Conservation (phyloP, 2,113 vertebrate species). For the Atlantisia rogersi region DNA sequence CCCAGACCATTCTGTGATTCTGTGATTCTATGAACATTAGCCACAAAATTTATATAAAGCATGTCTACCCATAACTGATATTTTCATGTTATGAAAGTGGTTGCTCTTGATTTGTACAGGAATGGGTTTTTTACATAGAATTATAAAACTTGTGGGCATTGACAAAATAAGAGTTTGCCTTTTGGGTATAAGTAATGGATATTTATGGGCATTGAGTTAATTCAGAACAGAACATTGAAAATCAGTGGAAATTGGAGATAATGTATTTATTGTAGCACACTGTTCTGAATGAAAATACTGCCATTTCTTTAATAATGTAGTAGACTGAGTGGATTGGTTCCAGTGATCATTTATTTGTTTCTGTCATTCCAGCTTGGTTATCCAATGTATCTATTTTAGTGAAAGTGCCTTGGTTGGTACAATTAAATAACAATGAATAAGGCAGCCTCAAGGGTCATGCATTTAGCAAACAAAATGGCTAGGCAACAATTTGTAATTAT, state of each 20-base stretch:
- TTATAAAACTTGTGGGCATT: background rate
- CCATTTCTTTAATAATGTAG: slow-evolving; percentile 42
- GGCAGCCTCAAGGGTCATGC: slow-evolving; percentile 17
- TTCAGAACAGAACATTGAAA: slow-evolving; percentile 36
- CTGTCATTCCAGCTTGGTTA: slow-evolving; percentile 27
- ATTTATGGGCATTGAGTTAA: background rate
- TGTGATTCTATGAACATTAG: background rate
- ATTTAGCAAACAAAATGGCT: slow-evolving; percentile 33
- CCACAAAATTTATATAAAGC: background rate
- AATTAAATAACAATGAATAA: slow-evolving; percentile 56
- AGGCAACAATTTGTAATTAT: slow-evolving; percentile 41
- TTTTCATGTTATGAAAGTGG: background rate
- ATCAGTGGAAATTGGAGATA: slow-evolving; percentile 22
- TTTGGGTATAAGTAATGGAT: slow-evolving; percentile 29
- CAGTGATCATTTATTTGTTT: slow-evolving; percentile 44
- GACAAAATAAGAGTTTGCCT: slow-evolving; percentile 9
- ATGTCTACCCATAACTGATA: background rate
- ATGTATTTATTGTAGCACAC: slow-evolving; percentile 25
- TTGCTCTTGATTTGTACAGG: background rate
- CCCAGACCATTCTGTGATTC: too few relatives aligned
- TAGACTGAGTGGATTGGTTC: slow-evolving; percentile 20
- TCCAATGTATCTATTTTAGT: slow-evolving; percentile 39
- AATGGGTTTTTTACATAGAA: background rate
- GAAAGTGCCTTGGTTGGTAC: slow-evolving; percentile 19
- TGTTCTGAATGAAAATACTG: slow-evolving; percentile 54